Conservation (phyloP, 1,140 invertebrate species). For the Phortica variegata region DNA sequence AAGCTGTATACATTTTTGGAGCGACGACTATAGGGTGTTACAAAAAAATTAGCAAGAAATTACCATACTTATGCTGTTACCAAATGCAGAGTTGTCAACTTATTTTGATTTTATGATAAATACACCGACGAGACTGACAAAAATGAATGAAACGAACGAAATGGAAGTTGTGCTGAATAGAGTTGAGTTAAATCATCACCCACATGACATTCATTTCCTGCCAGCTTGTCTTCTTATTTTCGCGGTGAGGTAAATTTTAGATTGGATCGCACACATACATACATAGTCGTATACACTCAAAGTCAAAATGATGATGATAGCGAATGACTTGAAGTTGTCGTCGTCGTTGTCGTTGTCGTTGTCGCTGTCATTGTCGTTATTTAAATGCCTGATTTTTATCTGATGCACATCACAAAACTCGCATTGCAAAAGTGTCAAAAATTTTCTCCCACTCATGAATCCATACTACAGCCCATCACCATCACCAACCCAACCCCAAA, state of each 20-base stretch:
- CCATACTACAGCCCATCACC: no score
- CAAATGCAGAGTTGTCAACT: slow-evolving; percentile 19
- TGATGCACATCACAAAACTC: no score
- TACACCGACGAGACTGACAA: slow-evolving; percentile 1
- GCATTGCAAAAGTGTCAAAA: no score
- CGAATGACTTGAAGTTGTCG: not conserved
- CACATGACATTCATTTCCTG: not conserved
- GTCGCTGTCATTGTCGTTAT: no score
- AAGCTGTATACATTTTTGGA: not conserved
- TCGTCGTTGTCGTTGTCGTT: no score
- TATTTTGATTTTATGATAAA: slow-evolving; percentile 26
- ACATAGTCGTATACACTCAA: not conserved
- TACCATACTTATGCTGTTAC: slow-evolving; percentile 37
- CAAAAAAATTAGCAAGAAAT: slow-evolving; percentile 23
- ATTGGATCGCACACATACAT: not conserved
- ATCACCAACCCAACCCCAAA: no score
- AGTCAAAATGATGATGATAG: not conserved
- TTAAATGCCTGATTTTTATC: no score
- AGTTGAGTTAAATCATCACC: no score
- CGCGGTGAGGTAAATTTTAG: not conserved
- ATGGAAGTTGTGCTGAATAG: slow-evolving; percentile 2
- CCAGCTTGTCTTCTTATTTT: not conserved
- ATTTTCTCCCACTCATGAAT: no score
- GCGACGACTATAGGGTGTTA: slow-evolving; percentile 18
- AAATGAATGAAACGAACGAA: not conserved